These are phyloP conservation scores for Leptopilina myrica DNA, from an alignment of 2,888 invertebrate species.

Conservation along the genomic window DNA sequence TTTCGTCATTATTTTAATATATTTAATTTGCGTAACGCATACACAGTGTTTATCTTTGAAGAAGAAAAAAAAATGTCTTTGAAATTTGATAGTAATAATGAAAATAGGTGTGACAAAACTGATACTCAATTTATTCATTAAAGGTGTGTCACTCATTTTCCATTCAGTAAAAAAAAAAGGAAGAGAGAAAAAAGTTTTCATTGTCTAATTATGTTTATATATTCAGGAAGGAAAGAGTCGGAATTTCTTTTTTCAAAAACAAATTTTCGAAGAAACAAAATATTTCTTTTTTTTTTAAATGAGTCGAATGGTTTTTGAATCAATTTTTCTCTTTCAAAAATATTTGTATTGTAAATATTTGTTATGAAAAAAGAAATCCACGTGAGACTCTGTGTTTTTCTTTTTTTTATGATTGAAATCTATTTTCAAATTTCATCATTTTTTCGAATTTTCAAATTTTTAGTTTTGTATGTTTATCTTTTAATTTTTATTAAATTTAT, in stretches of 20 bases:
- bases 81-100: not conserved
- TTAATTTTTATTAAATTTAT: no score
- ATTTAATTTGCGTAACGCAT: constrained; percentile 5
- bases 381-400: not conserved
- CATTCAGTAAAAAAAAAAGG: not conserved
- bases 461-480: no score
- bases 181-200: not conserved
- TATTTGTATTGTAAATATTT: constrained; percentile 2
- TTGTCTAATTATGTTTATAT: not conserved
- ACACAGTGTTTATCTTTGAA: not conserved
- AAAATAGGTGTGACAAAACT: constrained; percentile 31
- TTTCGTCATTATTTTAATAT: constrained; percentile 35
- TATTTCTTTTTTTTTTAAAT: no score
- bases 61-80: not conserved
- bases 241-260: not conserved
- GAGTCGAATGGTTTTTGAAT: no score
- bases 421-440: constrained; percentile 19
- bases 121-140: constrained; percentile 25
- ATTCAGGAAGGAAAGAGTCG: not conserved
- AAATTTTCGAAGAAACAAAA: not conserved
- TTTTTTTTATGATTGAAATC: not conserved
- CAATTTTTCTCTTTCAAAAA: not conserved
- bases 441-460: not conserved
- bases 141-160: not conserved
- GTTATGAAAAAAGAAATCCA: not conserved